Evolutionary conservation across 2,797 vertebrate species (phyloP), one percentile per base, ranked within the genome.

Genomic region (Carapus acus): DNA sequence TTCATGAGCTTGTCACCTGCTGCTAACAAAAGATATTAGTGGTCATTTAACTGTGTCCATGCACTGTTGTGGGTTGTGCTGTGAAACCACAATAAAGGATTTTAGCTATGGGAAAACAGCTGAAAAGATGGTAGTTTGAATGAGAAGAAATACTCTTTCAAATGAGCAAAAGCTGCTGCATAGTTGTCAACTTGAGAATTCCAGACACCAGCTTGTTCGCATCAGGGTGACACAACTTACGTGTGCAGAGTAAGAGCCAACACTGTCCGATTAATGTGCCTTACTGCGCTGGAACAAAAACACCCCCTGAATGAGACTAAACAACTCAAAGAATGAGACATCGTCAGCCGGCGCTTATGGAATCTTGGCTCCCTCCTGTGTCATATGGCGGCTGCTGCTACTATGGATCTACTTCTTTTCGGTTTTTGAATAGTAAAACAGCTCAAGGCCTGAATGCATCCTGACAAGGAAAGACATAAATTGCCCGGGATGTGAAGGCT

Each of bases 261-360:
- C 29, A 49, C 68, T 58, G 67, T 71, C 51, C 48, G 45, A 49
- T 38, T 31, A 49, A 12, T 42, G 29, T 53, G 54, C 56, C 44
- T 55, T 58, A 58, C n/a, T 62, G 48, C 65, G 70, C 43, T 57
- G 58, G 61, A 73, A 73, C 52, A 62, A 71, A 82, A 83, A 74
- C 71, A 81, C 43, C 42, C 49, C 15, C 38, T 29, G 34, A 56
- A 53, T 44, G 69, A 88, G 87, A 87, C 86, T 87, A 87, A 89
- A 87, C 87, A 87, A 54, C 53, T 58, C 17, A 41, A 65, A 50
- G 58, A 64, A 67, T 39, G 51, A 76, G 79, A 85, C 75, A 46
- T 43, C 64, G 71, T 81, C 63, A 38, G 18, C 36, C 14, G 31
- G 34, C 48, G 56, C 34, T 51, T 67, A 37, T 65, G 62, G 48